A percentile compares a stretch with the other conserved stretches of the same genome.
These are phyloP conservation scores for Tethea ocularis DNA, from an alignment of 2,888 invertebrate genomes.

Conservation along the genomic window DNA sequence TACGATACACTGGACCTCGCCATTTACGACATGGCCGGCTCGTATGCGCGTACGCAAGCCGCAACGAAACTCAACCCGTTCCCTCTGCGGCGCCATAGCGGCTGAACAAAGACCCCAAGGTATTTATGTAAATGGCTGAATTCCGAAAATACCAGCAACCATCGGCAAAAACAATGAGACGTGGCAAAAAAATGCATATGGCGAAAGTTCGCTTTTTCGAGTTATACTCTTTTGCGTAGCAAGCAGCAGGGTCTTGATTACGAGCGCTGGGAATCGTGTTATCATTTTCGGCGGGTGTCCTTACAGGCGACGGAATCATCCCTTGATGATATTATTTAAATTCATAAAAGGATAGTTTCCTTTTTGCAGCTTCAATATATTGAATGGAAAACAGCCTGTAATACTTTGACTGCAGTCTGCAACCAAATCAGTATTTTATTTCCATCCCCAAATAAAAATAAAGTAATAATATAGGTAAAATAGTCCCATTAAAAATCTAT, in stretches of 20 bases:
- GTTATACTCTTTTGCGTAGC: conserved; percentile 55
- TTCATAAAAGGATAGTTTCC: neutral
- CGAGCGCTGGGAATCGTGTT: conserved; percentile 7
- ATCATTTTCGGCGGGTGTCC: neutral
- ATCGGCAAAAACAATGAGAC: conserved; percentile 70
- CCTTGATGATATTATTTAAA: neutral
- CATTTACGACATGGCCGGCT: conserved; percentile 46
- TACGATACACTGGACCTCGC: conserved; percentile 37
- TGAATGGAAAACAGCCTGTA: too few species aligned
- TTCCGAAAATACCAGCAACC: conserved; percentile 75
- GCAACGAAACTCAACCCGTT: conserved; percentile 34
- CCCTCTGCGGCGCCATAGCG: conserved; percentile 74
- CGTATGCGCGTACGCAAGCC: conserved; percentile 39
- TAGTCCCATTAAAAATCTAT: too few species aligned
- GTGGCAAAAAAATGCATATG: conserved; percentile 64
- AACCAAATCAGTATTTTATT: too few species aligned
- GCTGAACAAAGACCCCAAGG: conserved; percentile 74
- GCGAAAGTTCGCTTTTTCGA: conserved; percentile 75
- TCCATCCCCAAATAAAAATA: too few species aligned
- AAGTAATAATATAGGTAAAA: too few species aligned
- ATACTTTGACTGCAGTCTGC: too few species aligned
- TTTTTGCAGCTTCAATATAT: too few species aligned
- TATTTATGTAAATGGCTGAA: conserved; percentile 81
- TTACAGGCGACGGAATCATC: too few species aligned
- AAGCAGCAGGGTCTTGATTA: conserved; percentile 10